phyloP scores from a whole-genome alignment of 2,888 invertebrate species.

The Zele albiditarsus region DNA sequence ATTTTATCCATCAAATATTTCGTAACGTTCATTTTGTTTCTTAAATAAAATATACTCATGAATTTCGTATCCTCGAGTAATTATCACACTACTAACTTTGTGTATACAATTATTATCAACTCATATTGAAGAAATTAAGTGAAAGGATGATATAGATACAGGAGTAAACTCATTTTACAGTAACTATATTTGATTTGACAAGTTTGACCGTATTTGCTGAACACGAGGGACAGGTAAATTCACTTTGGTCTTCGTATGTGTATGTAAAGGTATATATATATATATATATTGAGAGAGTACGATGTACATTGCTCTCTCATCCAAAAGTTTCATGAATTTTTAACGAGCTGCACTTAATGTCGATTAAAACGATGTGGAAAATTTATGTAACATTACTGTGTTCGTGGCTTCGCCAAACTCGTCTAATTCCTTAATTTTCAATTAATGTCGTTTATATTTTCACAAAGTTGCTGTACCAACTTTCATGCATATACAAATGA shows the following conservation, averaged over 20 bases:
- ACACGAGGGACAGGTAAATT: constrained; percentile 22
- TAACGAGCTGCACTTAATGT: constrained; percentile 15
- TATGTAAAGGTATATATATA: neutral
- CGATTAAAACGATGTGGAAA: neutral
- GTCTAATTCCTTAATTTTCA: neutral
- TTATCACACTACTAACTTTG: no score
- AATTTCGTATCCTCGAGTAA: no score
- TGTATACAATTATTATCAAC: neutral
- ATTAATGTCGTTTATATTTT: neutral
- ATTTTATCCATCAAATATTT: neutral
- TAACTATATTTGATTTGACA: neutral
- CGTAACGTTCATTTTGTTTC: neutral
- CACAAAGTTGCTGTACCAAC: neutral
- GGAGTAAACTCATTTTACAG: no score
- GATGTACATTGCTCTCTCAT: neutral
- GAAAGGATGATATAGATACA: no score
- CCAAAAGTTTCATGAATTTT: constrained; percentile 17
- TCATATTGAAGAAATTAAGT: neutral
- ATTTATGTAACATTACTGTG: neutral
- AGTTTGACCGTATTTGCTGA: constrained; percentile 22
- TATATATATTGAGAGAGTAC: neutral
- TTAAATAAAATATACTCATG: neutral
- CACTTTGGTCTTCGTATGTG: neutral
- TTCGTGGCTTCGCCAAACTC: neutral
- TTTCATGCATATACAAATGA: no score